Evolutionary conservation across 2,113 vertebrate species (phyloP).

Genomic region (Phylloscopus whistleri): DNA sequence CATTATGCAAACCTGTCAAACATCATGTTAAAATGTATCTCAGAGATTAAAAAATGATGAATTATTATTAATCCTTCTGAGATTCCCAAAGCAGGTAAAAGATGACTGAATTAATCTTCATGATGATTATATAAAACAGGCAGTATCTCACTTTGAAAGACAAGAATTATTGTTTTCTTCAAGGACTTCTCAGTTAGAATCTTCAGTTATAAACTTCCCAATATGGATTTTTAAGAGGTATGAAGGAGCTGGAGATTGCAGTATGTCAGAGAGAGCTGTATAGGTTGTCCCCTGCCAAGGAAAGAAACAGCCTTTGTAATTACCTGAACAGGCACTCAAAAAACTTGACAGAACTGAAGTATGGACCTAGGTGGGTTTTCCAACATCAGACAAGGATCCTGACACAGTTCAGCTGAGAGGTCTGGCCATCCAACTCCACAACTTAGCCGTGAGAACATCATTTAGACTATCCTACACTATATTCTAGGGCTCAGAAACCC

Average conservation of each 20-base stretch:
- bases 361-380: neutral
- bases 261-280: neutral
- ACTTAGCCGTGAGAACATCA: neutral
- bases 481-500: neutral
- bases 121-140: neutral
- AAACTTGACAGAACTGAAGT: neutral
- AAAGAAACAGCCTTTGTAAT: neutral
- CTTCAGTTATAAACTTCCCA: neutral
- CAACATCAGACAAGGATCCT: neutral
- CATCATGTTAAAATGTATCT: conserved; percentile 6
- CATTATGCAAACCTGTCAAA: conserved; percentile 21
- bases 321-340: neutral
- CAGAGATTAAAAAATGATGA: conserved; percentile 13
- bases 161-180: neutral
- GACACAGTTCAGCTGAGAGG: neutral
- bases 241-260: neutral
- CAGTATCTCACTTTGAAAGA: neutral
- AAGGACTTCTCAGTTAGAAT: neutral
- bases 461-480: neutral
- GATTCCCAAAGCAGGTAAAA: neutral
- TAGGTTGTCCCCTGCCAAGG: neutral
- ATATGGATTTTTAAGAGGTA: neutral
- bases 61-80: conserved; percentile 15
- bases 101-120: neutral
- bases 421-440: neutral